These are phyloP conservation scores for Drosophila lowei DNA, from an alignment of 1,140 invertebrate species.

Conservation along the genomic window DNA sequence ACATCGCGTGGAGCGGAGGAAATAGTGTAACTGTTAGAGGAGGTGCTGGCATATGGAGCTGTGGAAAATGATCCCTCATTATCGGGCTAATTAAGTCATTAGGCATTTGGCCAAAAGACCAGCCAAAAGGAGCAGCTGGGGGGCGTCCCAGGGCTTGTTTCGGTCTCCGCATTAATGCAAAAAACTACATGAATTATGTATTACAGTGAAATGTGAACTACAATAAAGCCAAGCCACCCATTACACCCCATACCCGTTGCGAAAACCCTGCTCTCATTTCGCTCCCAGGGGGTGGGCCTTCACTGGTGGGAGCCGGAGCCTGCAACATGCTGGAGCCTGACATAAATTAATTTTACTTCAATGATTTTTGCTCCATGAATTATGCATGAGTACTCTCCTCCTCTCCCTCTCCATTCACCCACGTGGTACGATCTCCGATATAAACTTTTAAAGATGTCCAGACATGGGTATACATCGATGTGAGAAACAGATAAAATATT, in stretches of 20 bases:
- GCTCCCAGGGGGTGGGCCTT: neutral
- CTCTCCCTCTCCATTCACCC: no score
- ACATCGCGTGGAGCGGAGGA: slow-evolving; percentile 27
- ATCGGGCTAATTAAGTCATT: slow-evolving; percentile 79
- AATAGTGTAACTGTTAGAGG: slow-evolving; percentile 56
- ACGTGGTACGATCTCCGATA: neutral
- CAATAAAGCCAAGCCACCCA: neutral
- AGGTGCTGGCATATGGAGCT: slow-evolving; percentile 31
- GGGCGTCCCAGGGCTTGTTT: neutral
- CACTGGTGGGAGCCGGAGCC: neutral
- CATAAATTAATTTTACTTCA: slow-evolving; percentile 75
- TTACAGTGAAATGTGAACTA: slow-evolving; percentile 51
- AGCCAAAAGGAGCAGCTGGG: slow-evolving; percentile 42
- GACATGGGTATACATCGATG: no score
- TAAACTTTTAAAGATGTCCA: neutral
- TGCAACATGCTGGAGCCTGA: slow-evolving; percentile 56
- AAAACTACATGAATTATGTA: slow-evolving; percentile 77
- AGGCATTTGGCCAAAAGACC: slow-evolving; percentile 60
- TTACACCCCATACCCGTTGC: neutral
- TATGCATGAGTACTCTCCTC: slow-evolving; percentile 41
- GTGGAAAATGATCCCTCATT: slow-evolving; percentile 34
- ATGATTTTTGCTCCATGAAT: slow-evolving; percentile 68
- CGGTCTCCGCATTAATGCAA: slow-evolving; percentile 37
- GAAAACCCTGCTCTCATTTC: no score
- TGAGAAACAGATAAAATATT: no score